These are phyloP conservation scores for Bradypus variegatus DNA, from an alignment of 2,797 vertebrate species.

Conservation along the genomic window DNA sequence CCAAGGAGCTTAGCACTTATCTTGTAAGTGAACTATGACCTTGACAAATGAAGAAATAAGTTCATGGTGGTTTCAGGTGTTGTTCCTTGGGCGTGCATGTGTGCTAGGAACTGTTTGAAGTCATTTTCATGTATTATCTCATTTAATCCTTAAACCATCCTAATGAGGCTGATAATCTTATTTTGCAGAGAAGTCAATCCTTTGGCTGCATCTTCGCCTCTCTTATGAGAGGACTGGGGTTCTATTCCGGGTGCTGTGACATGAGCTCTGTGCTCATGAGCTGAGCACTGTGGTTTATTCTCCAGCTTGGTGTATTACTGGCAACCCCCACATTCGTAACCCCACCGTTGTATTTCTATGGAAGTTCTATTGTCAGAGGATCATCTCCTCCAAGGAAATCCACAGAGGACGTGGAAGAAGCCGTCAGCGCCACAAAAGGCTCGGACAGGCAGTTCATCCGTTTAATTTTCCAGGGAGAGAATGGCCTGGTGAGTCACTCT, in stretches of 20 bases:
- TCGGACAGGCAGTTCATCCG: neutral
- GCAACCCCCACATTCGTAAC: neutral
- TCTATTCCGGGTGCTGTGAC: accelerated
- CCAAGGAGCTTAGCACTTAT: neutral
- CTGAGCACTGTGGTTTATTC: accelerated
- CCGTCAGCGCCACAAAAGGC: neutral
- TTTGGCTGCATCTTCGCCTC: accelerated
- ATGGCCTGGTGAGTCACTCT: neutral
- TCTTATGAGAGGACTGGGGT: neutral
- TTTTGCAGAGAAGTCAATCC: neutral
- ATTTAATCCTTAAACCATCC: neutral
- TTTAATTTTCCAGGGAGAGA: neutral
- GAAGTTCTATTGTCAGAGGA: neutral
- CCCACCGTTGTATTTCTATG: neutral
- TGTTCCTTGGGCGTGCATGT: accelerated
- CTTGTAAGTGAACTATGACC: no score
- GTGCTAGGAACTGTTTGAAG: no score
- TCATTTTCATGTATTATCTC: neutral
- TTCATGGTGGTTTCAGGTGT: neutral
- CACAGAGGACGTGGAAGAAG: neutral
- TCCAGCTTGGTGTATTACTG: accelerated
- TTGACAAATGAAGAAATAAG: neutral
- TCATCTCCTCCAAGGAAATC: neutral
- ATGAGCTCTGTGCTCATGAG: neutral
- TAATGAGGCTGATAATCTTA: accelerated